Base-by-base conservation (phyloP, 2,797 vertebrate genomes). In the Dendrocincla tyrannina region DNA sequence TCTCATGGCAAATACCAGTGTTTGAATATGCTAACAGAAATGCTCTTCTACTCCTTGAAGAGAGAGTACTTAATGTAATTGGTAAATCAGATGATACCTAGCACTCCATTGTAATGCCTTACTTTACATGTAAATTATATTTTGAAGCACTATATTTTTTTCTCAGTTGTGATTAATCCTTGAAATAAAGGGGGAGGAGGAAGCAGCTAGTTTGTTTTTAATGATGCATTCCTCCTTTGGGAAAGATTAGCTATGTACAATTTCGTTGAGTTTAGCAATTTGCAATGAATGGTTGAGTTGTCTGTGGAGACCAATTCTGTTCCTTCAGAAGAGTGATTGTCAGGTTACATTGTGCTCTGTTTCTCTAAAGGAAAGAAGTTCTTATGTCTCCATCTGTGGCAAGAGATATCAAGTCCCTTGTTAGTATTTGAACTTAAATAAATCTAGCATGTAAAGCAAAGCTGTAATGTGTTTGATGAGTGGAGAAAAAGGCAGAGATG, bases 111-210 rank as follows among this genome's bases (percentile, higher is more conserved):
- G 68, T 83, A 95, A 94, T 94, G 55, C 28, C 72, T 37, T 88
- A 35, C 83, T 97, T 96, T 91, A 91, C 73, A 95, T 93, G 80
- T 88, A 91, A 96, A 95, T 97, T 95, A 44, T 90, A 73, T 95
- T 95, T 96, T 94, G 88, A 96, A 96, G 76, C 66, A 90, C 62
- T 19, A 0, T 85, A 25, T 92, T 85, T 94, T 27, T 95, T 96
- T 92, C 97, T 89, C 87, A 83, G 16, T 67, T 88, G 80, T 97
- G 92, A 95, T 96, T 96, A 96, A 94, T 95, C 78, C 78, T 91
- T 94, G 49, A 70, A 95, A 93, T 89, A 52, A 58, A 88, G 56
- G 70, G 74, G 87, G 83, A 93, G 60, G 93, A 35, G 35, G 25
- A 80, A 86, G 69, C 35, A 76, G 33, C 37, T 85, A 73, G 52